These are phyloP conservation scores for Sorex fumeus DNA, from an alignment of 2,113 vertebrate genomes.

Conservation along the genomic window DNA sequence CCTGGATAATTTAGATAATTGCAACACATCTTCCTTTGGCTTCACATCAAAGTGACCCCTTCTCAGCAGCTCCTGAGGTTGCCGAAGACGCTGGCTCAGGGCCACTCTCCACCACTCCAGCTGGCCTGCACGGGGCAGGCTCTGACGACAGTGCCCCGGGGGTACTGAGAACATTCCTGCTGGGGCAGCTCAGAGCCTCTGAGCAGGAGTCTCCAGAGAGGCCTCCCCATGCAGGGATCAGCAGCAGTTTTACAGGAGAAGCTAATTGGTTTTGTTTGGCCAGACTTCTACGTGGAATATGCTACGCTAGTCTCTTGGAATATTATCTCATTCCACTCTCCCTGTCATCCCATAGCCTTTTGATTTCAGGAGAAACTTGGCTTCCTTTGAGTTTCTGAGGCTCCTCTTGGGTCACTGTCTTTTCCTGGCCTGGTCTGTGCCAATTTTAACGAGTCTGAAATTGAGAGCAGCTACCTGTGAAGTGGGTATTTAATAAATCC, in stretches of 20 bases:
- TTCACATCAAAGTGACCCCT: slow-evolving; percentile 74
- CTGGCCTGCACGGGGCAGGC: not conserved
- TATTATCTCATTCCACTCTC: slow-evolving; percentile 11
- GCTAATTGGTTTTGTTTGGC: slow-evolving; percentile 63
- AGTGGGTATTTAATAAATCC: not conserved
- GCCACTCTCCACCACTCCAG: slow-evolving; percentile 61
- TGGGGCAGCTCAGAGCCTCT: not conserved
- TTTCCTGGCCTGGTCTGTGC: not conserved
- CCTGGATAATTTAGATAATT: slow-evolving; percentile 74
- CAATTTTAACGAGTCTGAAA: not conserved
- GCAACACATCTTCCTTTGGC: slow-evolving; percentile 67
- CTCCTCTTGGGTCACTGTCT: not conserved
- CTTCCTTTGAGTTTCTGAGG: not conserved
- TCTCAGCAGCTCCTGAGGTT: slow-evolving; percentile 64
- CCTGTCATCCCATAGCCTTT: not conserved
- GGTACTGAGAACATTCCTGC: slow-evolving; percentile 48
- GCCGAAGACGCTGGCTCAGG: slow-evolving; percentile 74
- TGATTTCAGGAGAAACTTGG: slow-evolving; percentile 1
- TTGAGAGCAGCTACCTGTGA: not conserved
- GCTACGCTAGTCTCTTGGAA: not conserved
- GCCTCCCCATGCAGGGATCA: not conserved
- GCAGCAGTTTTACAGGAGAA: slow-evolving; percentile 15
- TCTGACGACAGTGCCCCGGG: slow-evolving; percentile 33
- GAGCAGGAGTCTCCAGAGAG: not conserved
- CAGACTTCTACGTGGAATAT: not conserved